Percentiles rank a stretch among this genome's conserved stretches.
Conservation (phyloP, 2,797 vertebrate genomes). For the Pipistrellus pygmaeus region DNA sequence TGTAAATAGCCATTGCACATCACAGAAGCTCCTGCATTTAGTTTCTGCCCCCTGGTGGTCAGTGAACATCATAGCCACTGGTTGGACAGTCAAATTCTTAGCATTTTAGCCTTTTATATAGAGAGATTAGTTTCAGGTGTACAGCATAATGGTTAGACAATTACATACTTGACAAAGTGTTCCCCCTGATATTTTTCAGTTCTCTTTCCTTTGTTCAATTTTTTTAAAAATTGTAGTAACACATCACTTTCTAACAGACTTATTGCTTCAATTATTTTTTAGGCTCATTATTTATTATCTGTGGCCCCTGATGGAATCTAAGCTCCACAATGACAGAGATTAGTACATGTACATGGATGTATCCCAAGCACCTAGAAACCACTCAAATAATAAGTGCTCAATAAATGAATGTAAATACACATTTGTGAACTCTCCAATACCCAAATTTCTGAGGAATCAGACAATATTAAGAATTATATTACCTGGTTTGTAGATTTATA, state of each 20-base stretch:
- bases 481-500: not conserved
- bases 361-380: not conserved
- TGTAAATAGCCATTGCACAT: no score
- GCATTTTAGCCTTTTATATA: no score
- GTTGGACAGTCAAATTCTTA: no score
- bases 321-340: not conserved
- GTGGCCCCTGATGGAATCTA: not conserved
- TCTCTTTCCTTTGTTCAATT: not conserved
- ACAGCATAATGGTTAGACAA: not conserved
- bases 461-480: constrained; percentile 9
- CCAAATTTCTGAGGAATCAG: not conserved
- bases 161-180: not conserved
- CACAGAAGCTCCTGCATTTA: no score
- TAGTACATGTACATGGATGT: not conserved
- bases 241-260: not conserved
- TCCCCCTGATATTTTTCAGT: not conserved
- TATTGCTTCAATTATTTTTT: constrained; percentile 35
- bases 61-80: no score
- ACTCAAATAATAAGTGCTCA: not conserved
- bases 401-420: constrained; percentile 16
- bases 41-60: no score
- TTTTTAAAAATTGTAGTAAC: not conserved
- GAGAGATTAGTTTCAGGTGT: not conserved
- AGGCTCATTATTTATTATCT: not conserved
- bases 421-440: not conserved